Conservation (phyloP, 2,113 vertebrate species). For the Pseudorhombus dupliciocellatus region DNA sequence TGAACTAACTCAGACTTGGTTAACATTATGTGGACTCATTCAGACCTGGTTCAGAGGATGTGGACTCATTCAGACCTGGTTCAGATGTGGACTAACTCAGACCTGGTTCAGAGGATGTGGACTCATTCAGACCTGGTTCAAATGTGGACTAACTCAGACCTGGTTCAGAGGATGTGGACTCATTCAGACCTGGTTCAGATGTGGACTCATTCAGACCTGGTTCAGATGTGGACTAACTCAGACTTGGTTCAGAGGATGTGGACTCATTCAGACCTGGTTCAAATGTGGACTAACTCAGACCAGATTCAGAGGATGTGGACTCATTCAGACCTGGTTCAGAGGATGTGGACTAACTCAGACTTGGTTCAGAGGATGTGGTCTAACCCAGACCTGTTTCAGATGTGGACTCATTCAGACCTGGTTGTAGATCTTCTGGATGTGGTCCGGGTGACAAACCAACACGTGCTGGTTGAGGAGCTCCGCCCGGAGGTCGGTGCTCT, state of each 20-base stretch:
- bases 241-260: not conserved
- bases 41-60: not conserved
- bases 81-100: too few relatives aligned
- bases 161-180: not conserved
- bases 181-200: not conserved
- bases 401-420: slow-evolving; percentile 74
- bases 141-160: not conserved
- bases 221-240: slow-evolving; percentile 76
- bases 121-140: not conserved
- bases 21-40: not conserved
- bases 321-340: not conserved
- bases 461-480: slow-evolving; percentile 87
- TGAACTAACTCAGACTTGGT: not conserved
- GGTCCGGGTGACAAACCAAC: slow-evolving; percentile 82
- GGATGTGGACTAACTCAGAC: not conserved
- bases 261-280: slow-evolving; percentile 79
- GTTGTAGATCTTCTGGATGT: slow-evolving; percentile 85
- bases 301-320: not conserved
- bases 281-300: slow-evolving; percentile 76
- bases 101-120: not conserved
- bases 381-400: not conserved
- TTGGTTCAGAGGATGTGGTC: not conserved
- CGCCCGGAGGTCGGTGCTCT: slow-evolving; percentile 72
- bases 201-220: slow-evolving; percentile 74
- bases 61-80: not conserved